Percentiles rank a stretch among this genome's conserved stretches.
phyloP scores from a whole-genome alignment of 2,888 invertebrate species.

The Erpobdella octoculata region DNA sequence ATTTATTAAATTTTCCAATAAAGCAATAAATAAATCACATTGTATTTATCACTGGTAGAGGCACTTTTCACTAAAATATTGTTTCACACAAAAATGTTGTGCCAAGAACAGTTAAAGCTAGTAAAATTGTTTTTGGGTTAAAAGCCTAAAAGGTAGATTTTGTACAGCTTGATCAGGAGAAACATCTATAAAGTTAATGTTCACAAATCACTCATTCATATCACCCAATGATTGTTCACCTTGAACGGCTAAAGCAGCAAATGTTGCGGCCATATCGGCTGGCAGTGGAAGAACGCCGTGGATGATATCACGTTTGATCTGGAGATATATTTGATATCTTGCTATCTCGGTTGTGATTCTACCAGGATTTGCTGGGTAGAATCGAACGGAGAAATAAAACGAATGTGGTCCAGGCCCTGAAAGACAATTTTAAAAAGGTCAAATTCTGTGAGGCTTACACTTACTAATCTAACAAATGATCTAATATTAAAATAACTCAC shows the following conservation, averaged over 20 bases:
- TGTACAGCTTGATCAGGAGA: too few relatives aligned
- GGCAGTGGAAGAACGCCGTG: background rate
- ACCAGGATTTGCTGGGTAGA: background rate
- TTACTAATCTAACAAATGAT: background rate
- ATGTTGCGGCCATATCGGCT: background rate
- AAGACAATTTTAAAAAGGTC: background rate
- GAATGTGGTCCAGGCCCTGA: conserved; percentile 7
- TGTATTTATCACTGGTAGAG: too few relatives aligned
- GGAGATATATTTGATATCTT: conserved; percentile 8
- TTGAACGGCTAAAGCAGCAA: conserved; percentile 1
- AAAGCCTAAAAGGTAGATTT: background rate
- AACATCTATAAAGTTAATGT: too few relatives aligned
- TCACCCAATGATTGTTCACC: background rate
- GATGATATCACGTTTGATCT: conserved; percentile 1
- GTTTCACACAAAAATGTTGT: too few relatives aligned
- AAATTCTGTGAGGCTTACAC: background rate
- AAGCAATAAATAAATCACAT: too few relatives aligned
- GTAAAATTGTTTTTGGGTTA: background rate
- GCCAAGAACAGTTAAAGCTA: background rate
- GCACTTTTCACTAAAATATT: too few relatives aligned
- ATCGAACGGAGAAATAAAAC: conserved; percentile 7
- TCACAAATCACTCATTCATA: too few relatives aligned
- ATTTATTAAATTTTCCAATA: too few relatives aligned
- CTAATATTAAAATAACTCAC: background rate
- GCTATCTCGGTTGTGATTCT: background rate